phyloP scores from a whole-genome alignment of 2,888 invertebrate species.

The Tolmerus cingulatus region DNA sequence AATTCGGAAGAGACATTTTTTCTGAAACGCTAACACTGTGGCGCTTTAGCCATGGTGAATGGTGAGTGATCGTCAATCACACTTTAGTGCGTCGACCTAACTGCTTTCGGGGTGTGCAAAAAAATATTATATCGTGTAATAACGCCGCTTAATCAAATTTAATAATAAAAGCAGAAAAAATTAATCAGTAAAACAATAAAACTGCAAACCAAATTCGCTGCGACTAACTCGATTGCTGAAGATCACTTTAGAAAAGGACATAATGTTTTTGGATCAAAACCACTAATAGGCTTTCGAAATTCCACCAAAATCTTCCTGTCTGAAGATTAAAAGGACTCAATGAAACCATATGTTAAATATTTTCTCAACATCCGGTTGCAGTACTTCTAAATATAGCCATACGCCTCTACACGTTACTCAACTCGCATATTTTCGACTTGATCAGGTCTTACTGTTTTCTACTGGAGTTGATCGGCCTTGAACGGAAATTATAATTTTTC shows the following conservation, averaged over 20 bases:
- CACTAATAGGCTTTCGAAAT: neutral
- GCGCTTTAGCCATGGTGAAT: slow-evolving; percentile 62
- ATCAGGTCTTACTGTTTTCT: neutral
- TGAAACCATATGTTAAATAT: neutral
- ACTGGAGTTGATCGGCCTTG: neutral
- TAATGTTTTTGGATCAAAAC: neutral
- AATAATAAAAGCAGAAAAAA: neutral
- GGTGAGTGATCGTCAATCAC: slow-evolving; percentile 55
- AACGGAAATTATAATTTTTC: slow-evolving; percentile 1
- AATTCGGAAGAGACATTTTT: slow-evolving; percentile 35
- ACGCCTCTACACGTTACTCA: slow-evolving; percentile 14
- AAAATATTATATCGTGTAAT: neutral
- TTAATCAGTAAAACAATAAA: neutral
- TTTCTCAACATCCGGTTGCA: slow-evolving; percentile 19
- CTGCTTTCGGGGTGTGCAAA: neutral
- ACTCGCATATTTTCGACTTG: neutral
- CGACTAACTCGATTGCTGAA: slow-evolving; percentile 40
- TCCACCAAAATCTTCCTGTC: neutral
- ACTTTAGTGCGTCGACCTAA: slow-evolving; percentile 26
- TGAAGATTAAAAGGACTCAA: neutral
- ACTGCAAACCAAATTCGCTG: neutral
- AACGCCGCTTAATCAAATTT: neutral
- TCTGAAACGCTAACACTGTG: slow-evolving; percentile 54
- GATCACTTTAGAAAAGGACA: slow-evolving; percentile 19
- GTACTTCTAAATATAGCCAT: slow-evolving; percentile 10